A percentile compares a stretch with the other conserved stretches of the same genome.
Conservation (phyloP, 2,113 vertebrate genomes). For the Prietella phreatophila region DNA sequence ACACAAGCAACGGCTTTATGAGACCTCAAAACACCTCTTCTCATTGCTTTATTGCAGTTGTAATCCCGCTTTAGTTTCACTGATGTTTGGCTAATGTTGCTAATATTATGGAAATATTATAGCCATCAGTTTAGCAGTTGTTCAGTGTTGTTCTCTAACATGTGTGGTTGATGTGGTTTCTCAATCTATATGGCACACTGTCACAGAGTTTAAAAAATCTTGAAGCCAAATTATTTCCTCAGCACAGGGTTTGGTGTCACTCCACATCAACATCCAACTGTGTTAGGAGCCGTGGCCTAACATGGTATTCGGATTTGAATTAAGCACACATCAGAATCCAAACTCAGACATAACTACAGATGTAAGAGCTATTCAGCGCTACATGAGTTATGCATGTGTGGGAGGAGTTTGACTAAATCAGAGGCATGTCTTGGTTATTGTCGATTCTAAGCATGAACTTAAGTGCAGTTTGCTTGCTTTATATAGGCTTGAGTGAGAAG, state of each 20-base stretch:
- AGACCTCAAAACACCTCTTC: conserved; percentile 41
- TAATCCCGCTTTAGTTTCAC: background rate
- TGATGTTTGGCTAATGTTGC: background rate
- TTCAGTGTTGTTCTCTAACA: background rate
- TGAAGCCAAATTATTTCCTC: background rate
- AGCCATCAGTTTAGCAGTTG: background rate
- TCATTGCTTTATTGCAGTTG: background rate
- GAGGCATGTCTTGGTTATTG: background rate
- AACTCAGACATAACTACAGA: background rate
- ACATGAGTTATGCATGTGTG: background rate
- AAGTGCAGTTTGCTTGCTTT: background rate
- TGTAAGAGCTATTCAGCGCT: background rate
- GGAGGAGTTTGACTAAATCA: background rate
- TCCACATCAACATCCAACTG: background rate
- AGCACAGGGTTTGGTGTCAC: background rate
- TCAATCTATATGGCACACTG: background rate
- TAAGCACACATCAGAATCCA: background rate
- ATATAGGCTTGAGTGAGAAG: background rate
- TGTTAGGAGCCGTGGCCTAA: background rate
- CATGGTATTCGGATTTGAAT: background rate
- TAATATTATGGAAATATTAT: background rate
- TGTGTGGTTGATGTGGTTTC: background rate
- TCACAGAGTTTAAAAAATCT: background rate
- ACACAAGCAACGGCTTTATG: conserved; percentile 80
- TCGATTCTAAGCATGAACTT: background rate